Evolutionary conservation across 2,113 vertebrate genomes (phyloP).

Genomic region (Aepyceros melampus): DNA sequence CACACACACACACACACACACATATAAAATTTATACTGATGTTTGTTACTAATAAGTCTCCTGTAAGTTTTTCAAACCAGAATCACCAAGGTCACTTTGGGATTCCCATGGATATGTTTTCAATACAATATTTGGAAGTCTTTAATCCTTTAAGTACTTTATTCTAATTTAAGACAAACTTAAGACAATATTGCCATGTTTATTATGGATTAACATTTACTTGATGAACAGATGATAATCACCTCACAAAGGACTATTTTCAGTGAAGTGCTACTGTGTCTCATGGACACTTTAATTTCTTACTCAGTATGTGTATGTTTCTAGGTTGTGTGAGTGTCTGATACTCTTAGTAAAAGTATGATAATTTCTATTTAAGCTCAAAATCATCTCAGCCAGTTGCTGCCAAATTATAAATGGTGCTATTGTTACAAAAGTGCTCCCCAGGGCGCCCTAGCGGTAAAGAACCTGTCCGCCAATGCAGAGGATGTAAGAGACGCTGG

Average conservation of each 20-base stretch:
- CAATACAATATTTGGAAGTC: neutral
- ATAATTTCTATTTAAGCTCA: constrained; percentile 21
- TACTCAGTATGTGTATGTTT: neutral
- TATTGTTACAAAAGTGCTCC: neutral
- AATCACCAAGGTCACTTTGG: neutral
- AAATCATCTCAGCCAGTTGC: neutral
- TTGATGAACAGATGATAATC: neutral
- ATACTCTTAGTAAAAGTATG: neutral
- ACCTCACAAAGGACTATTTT: neutral
- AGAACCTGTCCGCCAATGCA: neutral
- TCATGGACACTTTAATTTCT: neutral
- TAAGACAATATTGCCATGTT: neutral
- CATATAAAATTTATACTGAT: neutral
- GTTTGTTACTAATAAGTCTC: neutral
- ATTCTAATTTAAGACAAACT: neutral
- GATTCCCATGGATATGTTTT: neutral
- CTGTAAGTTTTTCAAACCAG: neutral
- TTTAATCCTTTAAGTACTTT: neutral
- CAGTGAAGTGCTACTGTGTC: neutral
- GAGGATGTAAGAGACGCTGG: neutral
- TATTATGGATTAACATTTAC: neutral
- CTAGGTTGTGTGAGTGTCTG: neutral
- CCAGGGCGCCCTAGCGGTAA: neutral
- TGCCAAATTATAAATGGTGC: neutral
- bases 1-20: neutral